A percentile compares a stretch with the other conserved stretches of the same genome.
Evolutionary conservation across 2,888 invertebrate genomes (phyloP).

Genomic region (Yponomeuta plumbellus): DNA sequence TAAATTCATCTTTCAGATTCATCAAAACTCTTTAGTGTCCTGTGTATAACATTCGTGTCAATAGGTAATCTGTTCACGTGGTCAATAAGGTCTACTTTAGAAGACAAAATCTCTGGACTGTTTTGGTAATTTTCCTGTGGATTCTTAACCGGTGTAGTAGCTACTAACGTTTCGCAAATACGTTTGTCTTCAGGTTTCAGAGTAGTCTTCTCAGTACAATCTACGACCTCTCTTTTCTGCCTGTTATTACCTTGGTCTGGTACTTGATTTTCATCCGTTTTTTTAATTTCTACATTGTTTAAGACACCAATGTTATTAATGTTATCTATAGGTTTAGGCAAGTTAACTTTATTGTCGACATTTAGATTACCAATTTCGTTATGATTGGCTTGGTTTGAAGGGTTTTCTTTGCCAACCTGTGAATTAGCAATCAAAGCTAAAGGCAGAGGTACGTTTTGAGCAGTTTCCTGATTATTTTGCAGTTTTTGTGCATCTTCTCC

Average conservation of each 20-base stretch:
- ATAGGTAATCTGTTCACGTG: slow-evolving; percentile 43
- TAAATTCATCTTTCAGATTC: slow-evolving; percentile 33
- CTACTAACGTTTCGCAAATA: slow-evolving; percentile 43
- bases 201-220: slow-evolving; percentile 44
- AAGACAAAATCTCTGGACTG: slow-evolving; percentile 31
- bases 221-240: slow-evolving; percentile 54
- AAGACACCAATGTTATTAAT: not conserved
- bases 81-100: slow-evolving; percentile 43
- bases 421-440: slow-evolving; percentile 38
- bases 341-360: not conserved
- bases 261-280: not conserved
- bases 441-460: slow-evolving; percentile 44
- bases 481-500: slow-evolving; percentile 48
- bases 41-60: slow-evolving; percentile 38
- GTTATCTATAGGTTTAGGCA: not conserved
- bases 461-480: slow-evolving; percentile 18
- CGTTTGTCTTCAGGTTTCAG: slow-evolving; percentile 46
- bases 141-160: not conserved
- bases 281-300: not conserved
- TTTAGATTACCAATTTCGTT: slow-evolving; percentile 15
- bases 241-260: slow-evolving; percentile 26
- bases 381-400: not conserved
- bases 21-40: slow-evolving; percentile 54
- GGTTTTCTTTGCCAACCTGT: not conserved
- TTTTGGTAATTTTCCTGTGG: slow-evolving; percentile 11